Conservation (phyloP, 2,113 vertebrate genomes). For the Arvicanthis niloticus region DNA sequence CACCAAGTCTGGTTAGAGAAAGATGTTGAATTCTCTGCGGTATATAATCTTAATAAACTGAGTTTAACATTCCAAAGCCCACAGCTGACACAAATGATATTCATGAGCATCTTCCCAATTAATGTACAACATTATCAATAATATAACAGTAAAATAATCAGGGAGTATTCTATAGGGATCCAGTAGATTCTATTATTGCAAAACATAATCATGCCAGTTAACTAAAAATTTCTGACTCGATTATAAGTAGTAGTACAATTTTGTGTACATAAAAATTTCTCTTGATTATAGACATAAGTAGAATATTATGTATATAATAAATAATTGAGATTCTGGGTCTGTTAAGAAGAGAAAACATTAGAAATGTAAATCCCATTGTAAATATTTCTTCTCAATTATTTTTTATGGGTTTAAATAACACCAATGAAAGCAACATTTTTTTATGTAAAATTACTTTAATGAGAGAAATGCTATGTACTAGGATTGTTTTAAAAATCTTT, state of each 20-base stretch:
- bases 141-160: not conserved
- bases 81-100: not conserved
- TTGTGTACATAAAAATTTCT: constrained; percentile 18
- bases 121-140: not conserved
- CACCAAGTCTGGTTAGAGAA: not conserved
- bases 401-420: not conserved
- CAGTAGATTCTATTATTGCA: not conserved
- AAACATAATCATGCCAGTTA: constrained; percentile 5
- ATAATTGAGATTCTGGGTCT: constrained; percentile 1
- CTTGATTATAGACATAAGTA: not conserved
- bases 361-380: not conserved
- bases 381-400: not conserved
- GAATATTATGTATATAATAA: not conserved
- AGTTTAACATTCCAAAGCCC: not conserved
- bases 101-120: not conserved
- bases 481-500: not conserved
- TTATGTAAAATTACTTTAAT: not conserved
- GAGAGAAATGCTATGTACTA: not conserved
- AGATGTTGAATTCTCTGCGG: not conserved
- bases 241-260: constrained; percentile 7
- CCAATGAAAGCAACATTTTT: constrained; percentile 21
- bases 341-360: constrained; percentile 16
- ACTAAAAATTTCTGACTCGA: constrained; percentile 26
- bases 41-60: not conserved
- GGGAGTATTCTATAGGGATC: not conserved